phyloP scores from a whole-genome alignment of 2,113 vertebrate species.

The Cololabis saira region DNA sequence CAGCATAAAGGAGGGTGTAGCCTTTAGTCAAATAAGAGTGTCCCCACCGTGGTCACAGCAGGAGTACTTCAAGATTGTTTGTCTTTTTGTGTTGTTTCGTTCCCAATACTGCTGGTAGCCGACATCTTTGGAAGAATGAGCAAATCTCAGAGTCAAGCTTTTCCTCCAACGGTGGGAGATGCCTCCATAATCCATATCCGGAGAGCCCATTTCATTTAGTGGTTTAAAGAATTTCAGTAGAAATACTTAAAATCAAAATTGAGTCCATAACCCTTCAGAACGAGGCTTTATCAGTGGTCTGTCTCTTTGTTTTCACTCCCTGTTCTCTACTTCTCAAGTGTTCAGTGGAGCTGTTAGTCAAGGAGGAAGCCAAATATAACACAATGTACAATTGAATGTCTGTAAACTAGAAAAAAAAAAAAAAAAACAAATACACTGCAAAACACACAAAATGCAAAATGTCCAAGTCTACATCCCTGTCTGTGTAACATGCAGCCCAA shows the following conservation, averaged over 20 bases:
- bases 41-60: conserved; percentile 84
- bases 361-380: neutral
- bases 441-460: conserved; percentile 7
- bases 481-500: conserved; percentile 10
- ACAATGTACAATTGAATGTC: neutral
- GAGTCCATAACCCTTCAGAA: conserved; percentile 46
- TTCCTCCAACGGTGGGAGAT: conserved; percentile 75
- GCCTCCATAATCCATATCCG: conserved; percentile 78
- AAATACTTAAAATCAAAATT: conserved; percentile 45
- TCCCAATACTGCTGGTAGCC: conserved; percentile 79
- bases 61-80: conserved; percentile 84
- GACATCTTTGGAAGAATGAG: conserved; percentile 82
- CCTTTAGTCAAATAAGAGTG: conserved; percentile 86
- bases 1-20: conserved; percentile 85
- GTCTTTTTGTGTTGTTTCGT: conserved; percentile 80
- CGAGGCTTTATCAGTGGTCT: conserved; percentile 38
- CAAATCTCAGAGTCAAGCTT: conserved; percentile 78
- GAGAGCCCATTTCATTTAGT: conserved; percentile 50
- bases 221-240: conserved; percentile 60
- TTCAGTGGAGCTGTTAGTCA: conserved; percentile 32
- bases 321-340: conserved; percentile 51
- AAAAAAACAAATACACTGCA: too few relatives aligned
- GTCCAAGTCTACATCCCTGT: conserved; percentile 16
- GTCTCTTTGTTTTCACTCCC: conserved; percentile 20
- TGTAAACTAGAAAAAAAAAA: too few relatives aligned